Base-by-base conservation (phyloP, 2,113 vertebrate species). In the Heterocephalus glaber region DNA sequence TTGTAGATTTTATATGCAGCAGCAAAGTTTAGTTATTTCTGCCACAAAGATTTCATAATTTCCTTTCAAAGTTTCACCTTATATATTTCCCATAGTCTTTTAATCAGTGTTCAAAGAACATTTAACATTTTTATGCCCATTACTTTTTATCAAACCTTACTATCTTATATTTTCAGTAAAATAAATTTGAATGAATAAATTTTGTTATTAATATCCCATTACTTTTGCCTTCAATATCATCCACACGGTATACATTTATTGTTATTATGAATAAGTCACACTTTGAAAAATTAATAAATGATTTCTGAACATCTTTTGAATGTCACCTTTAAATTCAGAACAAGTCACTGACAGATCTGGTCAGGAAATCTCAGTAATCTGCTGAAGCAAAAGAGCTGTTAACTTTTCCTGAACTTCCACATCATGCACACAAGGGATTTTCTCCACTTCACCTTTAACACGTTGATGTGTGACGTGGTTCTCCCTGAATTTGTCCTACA, bases 1-100 rank as follows among this genome's bases (percentile, higher is more conserved):
- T 68, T 95, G 28, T 90, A 28, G 58, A 54, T 86, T 94, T 94
- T 20, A 63, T 81, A 61, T 90, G 44, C 11, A 20, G n/a, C 47
- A 79, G n/a, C n/a, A n/a, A 77, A 79, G 30, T 74, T 13, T 44
- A 74, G 38, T 96, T 54, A 20, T 88, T 96, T 92, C 58, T 92
- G 26, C 72, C 49, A 14, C 38, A 49, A 41, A 74, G n/a, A 70
- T 95, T 95, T 96, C 2, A n/a, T 54, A 86, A 87, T 60, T 4
- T 63, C 13, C n/a, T 30, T 68, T 77, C 2, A 66, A 28, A 89
- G 60, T 80, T 22, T 95, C 47, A 91, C 13, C 16, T 86, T 76
- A 54, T 52, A 2, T 44, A 44, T 76, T 72, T 60, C 7, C 38
- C 47, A 41, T 47, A 7, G 82, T 94, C 38, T 85, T 87, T 85